A percentile compares a stretch with the other conserved stretches of the same genome.
These are phyloP conservation scores for Megastigmus dorsalis DNA, from an alignment of 2,888 invertebrate genomes.

Conservation along the genomic window DNA sequence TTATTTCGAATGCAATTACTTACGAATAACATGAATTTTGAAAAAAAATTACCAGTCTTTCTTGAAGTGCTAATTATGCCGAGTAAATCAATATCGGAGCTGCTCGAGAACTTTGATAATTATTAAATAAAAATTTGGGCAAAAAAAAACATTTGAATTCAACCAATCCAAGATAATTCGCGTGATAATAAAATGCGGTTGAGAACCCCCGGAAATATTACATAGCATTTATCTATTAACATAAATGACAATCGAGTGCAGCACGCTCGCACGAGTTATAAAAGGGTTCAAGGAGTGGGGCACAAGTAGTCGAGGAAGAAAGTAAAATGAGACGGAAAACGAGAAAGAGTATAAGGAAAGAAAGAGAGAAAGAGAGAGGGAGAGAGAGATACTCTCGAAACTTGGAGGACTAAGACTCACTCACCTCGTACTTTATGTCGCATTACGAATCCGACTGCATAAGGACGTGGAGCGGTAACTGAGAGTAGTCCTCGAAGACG, in stretches of 20 bases:
- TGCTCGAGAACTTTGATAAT: too few species aligned
- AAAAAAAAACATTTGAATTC: too few species aligned
- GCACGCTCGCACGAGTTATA: conserved; percentile 40
- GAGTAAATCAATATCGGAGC: too few species aligned
- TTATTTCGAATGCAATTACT: too few species aligned
- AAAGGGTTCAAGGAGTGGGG: conserved; percentile 52
- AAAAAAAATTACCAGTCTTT: too few species aligned
- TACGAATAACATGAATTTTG: too few species aligned
- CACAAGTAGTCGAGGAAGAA: conserved; percentile 56
- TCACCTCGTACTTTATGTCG: conserved; percentile 65
- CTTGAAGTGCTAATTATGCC: too few species aligned
- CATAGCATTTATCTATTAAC: conserved; percentile 37
- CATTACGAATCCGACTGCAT: conserved; percentile 65
- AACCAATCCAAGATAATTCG: too few species aligned
- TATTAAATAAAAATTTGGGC: too few species aligned
- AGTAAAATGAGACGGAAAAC: too few species aligned
- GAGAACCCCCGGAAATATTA: conserved; percentile 28
- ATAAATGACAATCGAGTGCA: conserved; percentile 48
- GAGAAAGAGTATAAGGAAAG: too few species aligned
- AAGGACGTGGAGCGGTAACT: conserved; percentile 58
- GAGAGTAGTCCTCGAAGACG: not conserved
- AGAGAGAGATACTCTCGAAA: conserved; percentile 51
- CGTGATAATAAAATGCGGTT: conserved; percentile 56
- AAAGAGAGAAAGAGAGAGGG: too few species aligned
- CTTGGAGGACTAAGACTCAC: conserved; percentile 59